phyloP scores from a whole-genome alignment of 1,140 invertebrate species.

The Grapholita molesta region DNA sequence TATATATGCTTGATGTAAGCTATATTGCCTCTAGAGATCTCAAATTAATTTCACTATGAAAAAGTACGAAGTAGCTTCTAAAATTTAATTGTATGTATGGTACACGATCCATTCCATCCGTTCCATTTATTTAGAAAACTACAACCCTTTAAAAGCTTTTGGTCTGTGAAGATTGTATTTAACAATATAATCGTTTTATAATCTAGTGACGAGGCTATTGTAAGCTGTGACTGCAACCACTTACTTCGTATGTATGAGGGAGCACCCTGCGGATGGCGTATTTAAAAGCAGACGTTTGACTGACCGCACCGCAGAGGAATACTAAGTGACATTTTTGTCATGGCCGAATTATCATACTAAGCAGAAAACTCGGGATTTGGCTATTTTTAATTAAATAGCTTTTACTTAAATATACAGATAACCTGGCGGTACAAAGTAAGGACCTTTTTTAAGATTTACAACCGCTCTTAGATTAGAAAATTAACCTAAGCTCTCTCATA shows the following conservation, averaged over 20 bases:
- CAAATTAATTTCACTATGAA: too few species aligned
- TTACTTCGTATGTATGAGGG: slow-evolving; percentile 63
- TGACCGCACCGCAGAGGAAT: slow-evolving; percentile 37
- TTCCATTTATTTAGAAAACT: too few species aligned
- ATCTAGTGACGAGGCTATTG: background rate
- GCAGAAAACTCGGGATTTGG: background rate
- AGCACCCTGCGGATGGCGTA: slow-evolving; percentile 41
- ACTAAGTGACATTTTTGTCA: slow-evolving; percentile 4
- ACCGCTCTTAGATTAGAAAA: too few species aligned
- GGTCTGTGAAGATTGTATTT: too few species aligned
- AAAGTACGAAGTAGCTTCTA: too few species aligned
- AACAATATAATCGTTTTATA: background rate
- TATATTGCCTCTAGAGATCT: too few species aligned
- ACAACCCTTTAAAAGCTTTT: background rate
- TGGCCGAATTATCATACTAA: background rate
- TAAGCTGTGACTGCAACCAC: slow-evolving; percentile 28
- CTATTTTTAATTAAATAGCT: background rate
- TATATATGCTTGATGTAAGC: too few species aligned
- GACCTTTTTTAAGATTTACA: too few species aligned
- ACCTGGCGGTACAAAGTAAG: too few species aligned
- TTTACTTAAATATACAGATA: slow-evolving; percentile 23
- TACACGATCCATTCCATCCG: too few species aligned
- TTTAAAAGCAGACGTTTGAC: slow-evolving; percentile 52
- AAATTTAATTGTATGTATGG: too few species aligned
- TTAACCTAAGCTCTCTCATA: too few species aligned